A percentile compares a stretch with the other conserved stretches of the same genome.
Conservation (phyloP, 2,888 invertebrate genomes). For the Enchytraeus crypticus region DNA sequence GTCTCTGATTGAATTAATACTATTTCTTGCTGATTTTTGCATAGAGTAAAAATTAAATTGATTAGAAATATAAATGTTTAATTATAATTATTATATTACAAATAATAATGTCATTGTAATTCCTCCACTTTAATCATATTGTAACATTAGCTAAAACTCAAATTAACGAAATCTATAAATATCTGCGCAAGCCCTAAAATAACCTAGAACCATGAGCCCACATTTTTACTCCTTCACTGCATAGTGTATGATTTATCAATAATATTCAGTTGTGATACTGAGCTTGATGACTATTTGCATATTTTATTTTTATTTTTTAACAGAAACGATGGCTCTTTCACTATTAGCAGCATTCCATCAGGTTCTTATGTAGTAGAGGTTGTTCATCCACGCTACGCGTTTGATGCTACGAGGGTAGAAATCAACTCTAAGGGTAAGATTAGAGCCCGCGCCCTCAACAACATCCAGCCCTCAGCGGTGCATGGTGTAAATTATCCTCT, state of each 20-base stretch:
- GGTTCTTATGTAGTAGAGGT: conserved; percentile 85
- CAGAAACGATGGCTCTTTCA: conserved; percentile 84
- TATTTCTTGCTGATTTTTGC: too few species aligned
- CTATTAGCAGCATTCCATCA: conserved; percentile 58
- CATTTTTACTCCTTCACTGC: too few species aligned
- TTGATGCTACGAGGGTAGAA: conserved; percentile 89
- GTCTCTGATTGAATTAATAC: too few species aligned
- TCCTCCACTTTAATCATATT: too few species aligned
- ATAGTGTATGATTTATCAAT: not conserved
- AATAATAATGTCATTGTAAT: too few species aligned
- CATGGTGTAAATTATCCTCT: conserved; percentile 74
- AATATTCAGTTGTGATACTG: not conserved
- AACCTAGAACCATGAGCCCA: too few species aligned
- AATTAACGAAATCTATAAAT: too few species aligned
- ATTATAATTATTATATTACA: too few species aligned
- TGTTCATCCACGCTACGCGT: conserved; percentile 77
- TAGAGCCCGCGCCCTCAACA: conserved; percentile 84
- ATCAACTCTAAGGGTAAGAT: conserved; percentile 95
- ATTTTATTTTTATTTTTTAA: conserved; percentile 27
- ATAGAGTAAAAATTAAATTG: too few species aligned
- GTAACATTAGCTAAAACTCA: too few species aligned
- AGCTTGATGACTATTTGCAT: not conserved
- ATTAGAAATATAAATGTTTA: too few species aligned
- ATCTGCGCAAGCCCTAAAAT: too few species aligned
- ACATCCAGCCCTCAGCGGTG: conserved; percentile 81